Conservation (phyloP, 2,113 vertebrate species). For the Oncorhynchus kisutch region DNA sequence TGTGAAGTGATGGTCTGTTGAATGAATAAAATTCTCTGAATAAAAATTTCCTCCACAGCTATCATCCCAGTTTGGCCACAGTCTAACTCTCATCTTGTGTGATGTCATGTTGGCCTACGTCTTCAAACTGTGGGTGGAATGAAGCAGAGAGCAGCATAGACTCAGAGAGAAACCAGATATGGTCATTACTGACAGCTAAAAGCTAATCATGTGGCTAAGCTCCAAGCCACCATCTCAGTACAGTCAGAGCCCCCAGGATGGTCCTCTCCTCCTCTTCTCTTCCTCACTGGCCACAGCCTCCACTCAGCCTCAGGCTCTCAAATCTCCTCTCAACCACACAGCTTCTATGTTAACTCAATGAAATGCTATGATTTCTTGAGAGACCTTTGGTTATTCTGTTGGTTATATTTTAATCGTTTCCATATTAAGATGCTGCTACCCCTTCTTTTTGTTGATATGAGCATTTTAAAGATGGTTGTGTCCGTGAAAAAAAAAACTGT, state of each 20-base stretch:
- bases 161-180: conserved; percentile 65
- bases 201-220: conserved; percentile 70
- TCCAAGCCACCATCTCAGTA: conserved; percentile 70
- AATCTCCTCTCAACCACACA: conserved; percentile 44
- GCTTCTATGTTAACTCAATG: conserved; percentile 20
- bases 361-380: too few species aligned
- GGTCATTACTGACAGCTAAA: conserved; percentile 64
- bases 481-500: not conserved
- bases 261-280: conserved; percentile 41
- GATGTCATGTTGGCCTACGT: conserved; percentile 30
- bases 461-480: conserved; percentile 4
- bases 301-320: conserved; percentile 32
- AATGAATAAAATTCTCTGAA: conserved; percentile 41
- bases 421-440: conserved; percentile 9
- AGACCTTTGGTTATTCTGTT: not conserved
- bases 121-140: conserved; percentile 13
- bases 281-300: conserved; percentile 44
- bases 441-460: conserved; percentile 14
- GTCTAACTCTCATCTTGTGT: conserved; percentile 21
- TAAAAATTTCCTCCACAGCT: conserved; percentile 40
- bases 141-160: conserved; percentile 28
- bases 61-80: conserved; percentile 24
- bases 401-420: not conserved
- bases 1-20: conserved; percentile 50
- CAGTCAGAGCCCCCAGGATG: conserved; percentile 32